Conservation (phyloP, 2,888 invertebrate species). For the Lepidochrysops patricia region DNA sequence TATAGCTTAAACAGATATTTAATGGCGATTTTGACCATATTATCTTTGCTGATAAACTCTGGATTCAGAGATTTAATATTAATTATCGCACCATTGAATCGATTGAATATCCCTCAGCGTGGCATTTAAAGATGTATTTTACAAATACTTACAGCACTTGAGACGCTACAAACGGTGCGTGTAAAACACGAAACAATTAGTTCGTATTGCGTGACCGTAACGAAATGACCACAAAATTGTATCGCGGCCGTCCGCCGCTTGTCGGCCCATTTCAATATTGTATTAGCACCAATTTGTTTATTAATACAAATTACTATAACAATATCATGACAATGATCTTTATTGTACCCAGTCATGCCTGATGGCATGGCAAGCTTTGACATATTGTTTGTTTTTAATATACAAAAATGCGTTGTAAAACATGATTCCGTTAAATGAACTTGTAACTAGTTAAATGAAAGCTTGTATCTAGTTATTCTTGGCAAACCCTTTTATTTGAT, state of each 20-base stretch:
- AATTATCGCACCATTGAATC: too few relatives aligned
- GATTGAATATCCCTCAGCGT: too few relatives aligned
- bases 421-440: too few relatives aligned
- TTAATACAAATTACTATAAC: conserved; percentile 3
- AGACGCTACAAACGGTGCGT: not conserved
- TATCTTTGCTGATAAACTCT: too few relatives aligned
- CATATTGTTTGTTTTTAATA: not conserved
- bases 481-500: too few relatives aligned
- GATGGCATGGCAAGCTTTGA: not conserved
- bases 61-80: too few relatives aligned
- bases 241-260: not conserved
- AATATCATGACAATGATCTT: not conserved
- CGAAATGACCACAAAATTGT: not conserved
- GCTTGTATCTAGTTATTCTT: too few relatives aligned
- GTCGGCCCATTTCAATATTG: conserved; percentile 4
- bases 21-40: too few relatives aligned
- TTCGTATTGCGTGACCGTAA: not conserved
- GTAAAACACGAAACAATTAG: not conserved
- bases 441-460: too few relatives aligned
- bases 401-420: too few relatives aligned
- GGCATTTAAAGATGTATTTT: too few relatives aligned
- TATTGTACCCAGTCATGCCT: not conserved
- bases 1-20: too few relatives aligned
- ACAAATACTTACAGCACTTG: not conserved
- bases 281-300: conserved; percentile 1